Evolutionary conservation across 2,888 invertebrate genomes (phyloP).

Genomic region (Cosmorhoe ocellata): DNA sequence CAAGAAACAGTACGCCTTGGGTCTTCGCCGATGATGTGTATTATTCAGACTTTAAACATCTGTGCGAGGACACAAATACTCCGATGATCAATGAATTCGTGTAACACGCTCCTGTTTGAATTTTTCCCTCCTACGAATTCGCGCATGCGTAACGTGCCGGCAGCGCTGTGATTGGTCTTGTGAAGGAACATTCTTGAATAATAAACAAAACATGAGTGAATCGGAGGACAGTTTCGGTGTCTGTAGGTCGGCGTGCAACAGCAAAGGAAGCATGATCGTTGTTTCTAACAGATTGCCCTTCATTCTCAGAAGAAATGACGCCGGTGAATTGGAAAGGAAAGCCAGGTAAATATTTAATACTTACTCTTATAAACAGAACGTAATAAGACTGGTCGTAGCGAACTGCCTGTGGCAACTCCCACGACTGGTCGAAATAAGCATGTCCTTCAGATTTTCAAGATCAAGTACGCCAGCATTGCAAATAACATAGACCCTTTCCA

Average conservation of each 20-base stretch:
- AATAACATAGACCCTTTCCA: no score
- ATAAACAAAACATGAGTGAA: conserved; percentile 64
- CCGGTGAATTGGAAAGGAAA: conserved; percentile 88
- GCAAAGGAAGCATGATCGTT: conserved; percentile 91
- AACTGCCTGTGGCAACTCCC: no score
- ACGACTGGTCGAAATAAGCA: no score
- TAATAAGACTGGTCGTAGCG: no score
- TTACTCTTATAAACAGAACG: neutral
- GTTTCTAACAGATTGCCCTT: conserved; percentile 96
- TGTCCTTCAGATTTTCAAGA: no score
- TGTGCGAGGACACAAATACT: conserved; percentile 45
- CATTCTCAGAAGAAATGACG: conserved; percentile 89
- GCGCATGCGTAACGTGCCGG: conserved; percentile 70
- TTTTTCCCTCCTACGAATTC: conserved; percentile 57
- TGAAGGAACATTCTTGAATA: conserved; percentile 53
- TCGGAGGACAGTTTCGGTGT: conserved; percentile 42
- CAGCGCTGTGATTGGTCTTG: conserved; percentile 69
- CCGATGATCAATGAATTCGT: conserved; percentile 57
- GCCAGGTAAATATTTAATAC: conserved; percentile 85
- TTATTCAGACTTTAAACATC: conserved; percentile 44
- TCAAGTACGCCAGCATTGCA: no score
- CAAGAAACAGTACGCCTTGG: conserved; percentile 72
- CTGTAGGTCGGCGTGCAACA: conserved; percentile 74
- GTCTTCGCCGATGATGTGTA: conserved; percentile 72
- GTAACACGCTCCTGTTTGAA: conserved; percentile 50